Base-by-base conservation (phyloP, 53 echinoderm and acorn worm genomes). In the Zoroaster sp. region DNA sequence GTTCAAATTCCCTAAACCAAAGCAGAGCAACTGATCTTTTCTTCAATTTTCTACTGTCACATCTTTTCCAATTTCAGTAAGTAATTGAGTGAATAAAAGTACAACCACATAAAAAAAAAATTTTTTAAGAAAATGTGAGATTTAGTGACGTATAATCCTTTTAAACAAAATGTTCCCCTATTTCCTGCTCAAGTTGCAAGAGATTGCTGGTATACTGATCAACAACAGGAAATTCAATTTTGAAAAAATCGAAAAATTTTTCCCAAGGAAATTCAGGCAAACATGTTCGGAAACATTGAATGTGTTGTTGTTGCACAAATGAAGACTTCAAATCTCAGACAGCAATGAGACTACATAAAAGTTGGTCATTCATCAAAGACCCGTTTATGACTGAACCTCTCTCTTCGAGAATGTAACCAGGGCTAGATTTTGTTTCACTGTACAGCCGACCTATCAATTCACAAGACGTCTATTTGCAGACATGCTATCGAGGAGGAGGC, bases 221-320 rank as follows among this genome's bases (percentile, higher is more conserved):
- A 78, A 33, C 53, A 77, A 78, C 78, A 78, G 78, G 78, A 78
- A 78, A 78, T 78, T 78, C 78, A 78, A 78, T 78, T 78, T 78
- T 78, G 44, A 25, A 55, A 72, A 72, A 78, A 78, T 59, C 78
- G 28, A 28, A 78, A 38, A n/a, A 78, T 63, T 36, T 78, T 78
- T 78, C 32, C 32, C 13, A 33, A 21, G 20, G 36, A 76, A 76
- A 76, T 76, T 32, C 21, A 17, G 13, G 25, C 4, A 5, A 15
- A 32, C 31, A 41, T 52, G 76, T 59, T 59, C 63, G 5, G 63
- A 59, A 59, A 25, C 63, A 25, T 28, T 21, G 23, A 8, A 28
- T 25, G 28, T 28, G 23, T 28, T 25, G 8, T 20, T 21, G 21
- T 59, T 59, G n/a, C 23, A 11, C 21, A 28, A 59, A 59, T 28